Percentiles rank a stretch among this genome's conserved stretches.
phyloP scores from a whole-genome alignment of 2,113 vertebrate species.

The Vulpes ferrilata region DNA sequence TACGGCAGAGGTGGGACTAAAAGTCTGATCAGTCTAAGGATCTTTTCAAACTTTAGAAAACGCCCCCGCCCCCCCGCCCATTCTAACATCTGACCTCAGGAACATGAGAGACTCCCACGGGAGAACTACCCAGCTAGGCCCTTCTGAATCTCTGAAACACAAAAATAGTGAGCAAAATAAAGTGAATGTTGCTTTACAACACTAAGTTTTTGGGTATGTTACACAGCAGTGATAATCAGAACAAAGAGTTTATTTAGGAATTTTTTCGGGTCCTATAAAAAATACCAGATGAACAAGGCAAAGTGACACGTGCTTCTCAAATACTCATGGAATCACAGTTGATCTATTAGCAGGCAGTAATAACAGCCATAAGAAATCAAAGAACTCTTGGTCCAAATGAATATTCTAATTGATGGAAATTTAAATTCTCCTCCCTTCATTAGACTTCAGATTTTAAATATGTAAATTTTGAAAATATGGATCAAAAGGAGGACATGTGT shows the following conservation, averaged over 20 bases:
- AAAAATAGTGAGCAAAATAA: neutral
- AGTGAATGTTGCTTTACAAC: neutral
- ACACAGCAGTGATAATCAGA: neutral
- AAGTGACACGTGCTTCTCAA: neutral
- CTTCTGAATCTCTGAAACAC: neutral
- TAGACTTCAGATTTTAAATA: neutral
- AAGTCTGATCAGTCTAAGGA: neutral
- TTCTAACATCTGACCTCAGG: neutral
- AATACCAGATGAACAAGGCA: neutral
- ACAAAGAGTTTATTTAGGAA: neutral
- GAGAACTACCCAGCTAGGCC: neutral
- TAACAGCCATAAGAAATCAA: neutral
- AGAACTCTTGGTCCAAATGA: neutral
- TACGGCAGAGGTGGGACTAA: neutral
- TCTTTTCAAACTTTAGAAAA: neutral
- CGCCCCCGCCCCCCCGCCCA: too few species aligned
- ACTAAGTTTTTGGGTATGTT: neutral
- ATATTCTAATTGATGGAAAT: neutral
- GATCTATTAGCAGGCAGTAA: neutral
- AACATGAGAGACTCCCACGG: neutral
- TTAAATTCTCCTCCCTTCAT: neutral
- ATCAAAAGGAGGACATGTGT: neutral
- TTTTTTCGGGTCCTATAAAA: neutral
- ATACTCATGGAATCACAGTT: neutral
- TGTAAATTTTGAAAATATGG: neutral